Evolutionary conservation across 2,797 vertebrate species (phyloP), one percentile per base, ranked within the genome.

Genomic region (Xiphorhynchus erythropygius): DNA sequence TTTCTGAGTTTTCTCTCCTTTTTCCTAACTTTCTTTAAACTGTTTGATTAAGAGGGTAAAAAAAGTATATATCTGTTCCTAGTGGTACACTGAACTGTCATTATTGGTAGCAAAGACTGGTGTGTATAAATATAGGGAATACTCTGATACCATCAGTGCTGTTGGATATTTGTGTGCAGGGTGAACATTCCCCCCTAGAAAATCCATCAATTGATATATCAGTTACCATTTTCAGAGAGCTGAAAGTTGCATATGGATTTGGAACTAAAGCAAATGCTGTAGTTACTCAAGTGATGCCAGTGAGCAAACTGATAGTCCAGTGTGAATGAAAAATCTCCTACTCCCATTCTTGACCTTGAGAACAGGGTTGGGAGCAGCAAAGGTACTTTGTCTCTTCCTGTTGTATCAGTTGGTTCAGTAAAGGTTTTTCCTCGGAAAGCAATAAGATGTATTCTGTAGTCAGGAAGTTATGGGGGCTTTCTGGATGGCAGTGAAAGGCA

Each of bases 401-500:
- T 47, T 32, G 0, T 67, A 56, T 59, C 41, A 73, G 70, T 46
- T 70, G 53, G 60, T 59, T 52, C 67, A 74, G 52, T 23, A 32
- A 94, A 76, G 68, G 91, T 55, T 18, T 77, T 81, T 90, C 69
- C 35, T 81, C 84, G 62, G 35, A 55, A 88, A 69, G 28, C 37
- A 67, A 55, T 55, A 75, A 60, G 24, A 10, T 13, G 2, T 33
- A 9, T 70, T 74, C 52, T 63, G 5, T 8, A 77, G 76, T 63
- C 69, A 56, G 85, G 75, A 80, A 93, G 64, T 90, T 93, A 81
- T 57, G 59, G 80, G 65, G 59, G 86, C 44, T 49, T 92, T 83
- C 75, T 85, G 82, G 75, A 15, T 86, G 74, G 80, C 85, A 88
- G 35, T 5, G 57, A 65, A 86, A 83, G 79, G 64, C 91, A 88